Base-by-base conservation (phyloP, 2,888 invertebrate genomes). In the Phengaris alcon region DNA sequence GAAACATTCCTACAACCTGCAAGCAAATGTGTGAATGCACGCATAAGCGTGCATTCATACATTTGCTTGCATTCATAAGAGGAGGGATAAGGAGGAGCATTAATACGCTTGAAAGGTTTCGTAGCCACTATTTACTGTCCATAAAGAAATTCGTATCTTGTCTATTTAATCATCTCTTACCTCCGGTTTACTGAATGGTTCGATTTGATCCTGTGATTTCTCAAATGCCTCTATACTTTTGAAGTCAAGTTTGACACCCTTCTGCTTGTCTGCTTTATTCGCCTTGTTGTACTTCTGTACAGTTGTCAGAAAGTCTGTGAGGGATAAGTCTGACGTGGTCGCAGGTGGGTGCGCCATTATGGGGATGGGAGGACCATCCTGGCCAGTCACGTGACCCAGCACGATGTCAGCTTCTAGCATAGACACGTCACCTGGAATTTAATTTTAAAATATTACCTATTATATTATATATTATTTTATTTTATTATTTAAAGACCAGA, bases 331-430 rank as follows among this genome's bases (percentile, higher is more conserved):
- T 0, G 97, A 97, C 13, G 87, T 90, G 5, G 85, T 94, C 0
- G 88, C 89, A 0, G 98, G 97, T 0, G 98, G 97, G 90, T 98
- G 97, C 0, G 96, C 97, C 98, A 98, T 98, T 68, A 98, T 94
- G 0, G 98, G 97, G 10, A 94, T 82, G 12, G 93, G 89, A 4
- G 91, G 91, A 0, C 82, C 82, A 69, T 94, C 92, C 44, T 93
- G 93, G 52, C 94, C 94, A 12, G 81, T 84, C 68, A 95, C 77
- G 54, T 89, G 94, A 13, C 97, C 97, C 74, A 97, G 82, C 8
- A 96, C 94, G 51, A 98, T 95, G 85, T 98, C 98, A 0, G 97
- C 98, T 90, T 98, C 98, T 77, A 98, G 90, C 97, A 98, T 98
- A 87, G 96, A 95, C 55, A 95, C 87, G 74, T 94, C 91, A 82